Evolutionary conservation across 2,113 vertebrate species (phyloP).

Genomic region (Syngnathoides biaculeatus): DNA sequence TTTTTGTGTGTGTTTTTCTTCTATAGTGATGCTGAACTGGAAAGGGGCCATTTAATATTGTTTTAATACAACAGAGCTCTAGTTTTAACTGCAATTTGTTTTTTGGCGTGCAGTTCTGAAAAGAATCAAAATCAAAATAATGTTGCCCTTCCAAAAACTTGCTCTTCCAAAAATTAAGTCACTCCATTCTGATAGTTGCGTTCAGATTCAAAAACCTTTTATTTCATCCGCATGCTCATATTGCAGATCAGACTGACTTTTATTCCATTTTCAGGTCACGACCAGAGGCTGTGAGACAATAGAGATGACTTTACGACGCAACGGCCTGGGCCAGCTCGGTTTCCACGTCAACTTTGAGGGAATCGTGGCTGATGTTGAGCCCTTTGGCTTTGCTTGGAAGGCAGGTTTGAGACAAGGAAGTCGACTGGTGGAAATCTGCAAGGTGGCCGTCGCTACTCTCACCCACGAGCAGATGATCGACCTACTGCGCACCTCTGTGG

Average conservation of each 20-base stretch:
- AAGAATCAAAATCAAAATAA: neutral
- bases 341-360: conserved; percentile 98
- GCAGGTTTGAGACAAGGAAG: conserved; percentile 92
- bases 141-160: neutral
- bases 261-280: conserved; percentile 74
- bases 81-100: neutral
- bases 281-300: conserved; percentile 92
- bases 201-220: neutral
- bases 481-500: conserved; percentile 86
- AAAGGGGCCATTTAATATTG: conserved; percentile 32
- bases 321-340: conserved; percentile 90
- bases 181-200: neutral
- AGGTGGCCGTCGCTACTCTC: conserved; percentile 91
- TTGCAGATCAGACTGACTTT: neutral
- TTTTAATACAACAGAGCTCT: conserved; percentile 19
- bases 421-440: conserved; percentile 95
- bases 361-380: conserved; percentile 94
- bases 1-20: conserved; percentile 9
- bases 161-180: neutral
- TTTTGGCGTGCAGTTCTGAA: neutral
- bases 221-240: neutral
- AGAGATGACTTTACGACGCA: conserved; percentile 89
- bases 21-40: conserved; percentile 1
- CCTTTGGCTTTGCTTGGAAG: conserved; percentile 96
- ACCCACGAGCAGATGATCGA: conserved; percentile 98